Evolutionary conservation across 2,888 invertebrate genomes (phyloP), one percentile per base, ranked within the genome.

Genomic region (Amphimallon solstitiale): DNA sequence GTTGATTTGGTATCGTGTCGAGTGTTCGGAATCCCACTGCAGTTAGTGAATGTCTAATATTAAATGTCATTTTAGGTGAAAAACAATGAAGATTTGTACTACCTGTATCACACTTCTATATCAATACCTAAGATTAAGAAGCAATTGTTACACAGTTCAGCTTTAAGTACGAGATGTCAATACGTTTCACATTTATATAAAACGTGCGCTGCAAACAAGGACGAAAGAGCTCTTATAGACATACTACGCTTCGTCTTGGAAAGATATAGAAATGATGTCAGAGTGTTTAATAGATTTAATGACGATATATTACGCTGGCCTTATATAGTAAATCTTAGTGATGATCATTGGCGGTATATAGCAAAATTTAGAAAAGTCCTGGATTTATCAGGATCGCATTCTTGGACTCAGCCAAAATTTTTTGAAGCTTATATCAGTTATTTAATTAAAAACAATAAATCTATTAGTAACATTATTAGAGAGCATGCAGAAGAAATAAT

Each of bases 251-350:
- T 43, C 35, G 3, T 61, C 2, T 21, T 12, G n/a, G 21, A 21
- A 3, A 5, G 61, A 10, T 49, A 61, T 29, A 66, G 37, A 23
- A 66, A 66, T 35, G 65, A 66, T 10, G 15, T 15, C 29, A 35
- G 9, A 35, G 15, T 52, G 9, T 14, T 61, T 9, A 15, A 34
- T 3, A 14, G 17, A 7, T 19, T 66, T 52, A n/a, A 10, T 10
- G 9, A 29, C 0, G 10, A 29, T 2, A 4, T 49, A 14, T 10
- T 29, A 29, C 6, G 6, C 10, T 23, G 17, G 21, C 9, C 9
- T 9, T 4, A 15, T 10, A 1, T 29, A 23, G 43, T 3, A 10
- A 10, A 29, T 34, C 29, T 29, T 1, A 59, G 7, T 34, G 43
- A 21, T 10, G 56, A 59, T 5, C 54, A 54, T 45, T 43, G 23